phyloP scores from a whole-genome alignment of 2,113 vertebrate species.

The Rhinolophus ferrumequinum region DNA sequence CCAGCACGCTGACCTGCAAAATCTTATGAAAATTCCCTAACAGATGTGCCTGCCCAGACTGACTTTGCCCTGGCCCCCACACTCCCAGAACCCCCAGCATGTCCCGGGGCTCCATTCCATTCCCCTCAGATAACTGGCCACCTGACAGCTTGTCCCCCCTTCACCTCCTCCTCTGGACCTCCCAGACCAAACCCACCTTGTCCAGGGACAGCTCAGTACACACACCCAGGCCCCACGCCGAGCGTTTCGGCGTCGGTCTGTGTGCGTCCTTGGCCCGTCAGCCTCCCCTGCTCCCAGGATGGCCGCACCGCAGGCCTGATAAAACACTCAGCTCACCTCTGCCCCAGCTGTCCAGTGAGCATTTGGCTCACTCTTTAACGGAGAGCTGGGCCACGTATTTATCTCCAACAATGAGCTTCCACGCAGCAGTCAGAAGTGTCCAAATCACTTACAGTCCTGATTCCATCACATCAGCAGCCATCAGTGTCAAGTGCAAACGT shows the following conservation, averaged over 20 bases:
- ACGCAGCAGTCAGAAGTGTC: neutral
- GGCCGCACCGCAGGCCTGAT: rapidly evolving
- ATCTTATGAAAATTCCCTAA: neutral
- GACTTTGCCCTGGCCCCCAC: neutral
- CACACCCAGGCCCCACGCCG: neutral
- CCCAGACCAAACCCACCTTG: neutral
- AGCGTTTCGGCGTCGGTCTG: neutral
- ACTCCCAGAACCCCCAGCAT: neutral
- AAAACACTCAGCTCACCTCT: neutral
- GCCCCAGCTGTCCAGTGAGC: neutral
- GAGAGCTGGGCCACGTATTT: neutral
- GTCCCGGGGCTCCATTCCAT: neutral
- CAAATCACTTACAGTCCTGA: neutral
- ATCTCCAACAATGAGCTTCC: neutral
- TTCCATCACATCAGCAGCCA: neutral
- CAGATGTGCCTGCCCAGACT: neutral
- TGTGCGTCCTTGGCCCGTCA: too few relatives aligned
- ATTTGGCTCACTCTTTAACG: neutral
- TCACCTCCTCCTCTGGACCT: too few relatives aligned
- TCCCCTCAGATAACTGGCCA: neutral
- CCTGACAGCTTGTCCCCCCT: neutral
- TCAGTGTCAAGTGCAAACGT: slow-evolving; percentile 21
- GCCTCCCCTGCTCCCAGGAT: neutral
- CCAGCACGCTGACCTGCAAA: neutral
- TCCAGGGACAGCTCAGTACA: neutral